These are phyloP conservation scores for Hypotaenidia philippensis DNA, from an alignment of 2,797 vertebrate genomes.

Conservation along the genomic window DNA sequence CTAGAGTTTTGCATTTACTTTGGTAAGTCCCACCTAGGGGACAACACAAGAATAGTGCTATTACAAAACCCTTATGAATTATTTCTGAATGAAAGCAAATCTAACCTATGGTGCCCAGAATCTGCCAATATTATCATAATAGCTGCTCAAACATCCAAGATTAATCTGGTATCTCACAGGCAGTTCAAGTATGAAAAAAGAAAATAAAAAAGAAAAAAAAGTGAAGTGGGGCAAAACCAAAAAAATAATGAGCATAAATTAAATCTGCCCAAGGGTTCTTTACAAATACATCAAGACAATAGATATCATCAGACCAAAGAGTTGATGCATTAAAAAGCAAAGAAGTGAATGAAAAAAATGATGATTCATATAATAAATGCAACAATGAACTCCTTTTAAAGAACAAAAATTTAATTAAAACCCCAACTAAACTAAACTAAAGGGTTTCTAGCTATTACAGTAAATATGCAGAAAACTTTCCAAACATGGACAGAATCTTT, in stretches of 20 bases:
- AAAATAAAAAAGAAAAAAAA: not conserved
- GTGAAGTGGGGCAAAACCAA: not conserved
- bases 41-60: not conserved
- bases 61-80: not conserved
- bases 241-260: not conserved
- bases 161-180: not conserved
- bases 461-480: not conserved
- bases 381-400: not conserved
- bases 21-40: not conserved
- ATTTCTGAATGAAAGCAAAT: not conserved
- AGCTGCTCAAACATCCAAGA: not conserved
- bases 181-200: not conserved
- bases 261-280: not conserved
- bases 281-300: not conserved
- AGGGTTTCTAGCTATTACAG: not conserved
- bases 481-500: not conserved
- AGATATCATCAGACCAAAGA: not conserved
- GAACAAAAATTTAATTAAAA: not conserved
- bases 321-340: not conserved
- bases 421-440: not conserved
- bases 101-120: not conserved
- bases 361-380: not conserved
- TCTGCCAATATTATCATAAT: not conserved
- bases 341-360: not conserved
- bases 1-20: not conserved